Conservation (phyloP, 2,888 invertebrate species). For the Pelosia muscerda region DNA sequence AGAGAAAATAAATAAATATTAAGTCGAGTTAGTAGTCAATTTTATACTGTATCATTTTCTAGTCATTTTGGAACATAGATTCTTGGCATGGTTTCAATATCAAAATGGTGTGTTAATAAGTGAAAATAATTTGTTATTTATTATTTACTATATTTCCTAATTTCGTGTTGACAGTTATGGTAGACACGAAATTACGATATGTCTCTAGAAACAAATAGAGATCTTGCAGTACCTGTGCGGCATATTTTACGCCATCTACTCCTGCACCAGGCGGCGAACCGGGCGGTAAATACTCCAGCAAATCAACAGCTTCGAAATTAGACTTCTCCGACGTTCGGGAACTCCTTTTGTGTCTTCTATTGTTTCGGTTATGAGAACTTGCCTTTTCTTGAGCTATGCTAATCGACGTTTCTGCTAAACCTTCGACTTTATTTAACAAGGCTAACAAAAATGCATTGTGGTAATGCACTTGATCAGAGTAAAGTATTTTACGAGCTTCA, state of each 20-base stretch:
- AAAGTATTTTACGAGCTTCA: slow-evolving; percentile 91
- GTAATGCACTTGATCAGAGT: slow-evolving; percentile 91
- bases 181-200: not conserved
- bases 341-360: slow-evolving; percentile 83
- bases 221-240: slow-evolving; percentile 70
- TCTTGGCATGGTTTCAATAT: too few relatives aligned
- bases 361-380: slow-evolving; percentile 76
- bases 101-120: too few relatives aligned
- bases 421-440: slow-evolving; percentile 91
- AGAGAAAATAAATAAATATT: not conserved
- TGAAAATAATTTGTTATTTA: too few relatives aligned
- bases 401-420: slow-evolving; percentile 78
- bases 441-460: slow-evolving; percentile 95
- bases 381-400: slow-evolving; percentile 79
- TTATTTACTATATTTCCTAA: too few relatives aligned
- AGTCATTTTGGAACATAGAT: too few relatives aligned
- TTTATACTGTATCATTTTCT: too few relatives aligned
- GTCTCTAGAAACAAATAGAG: not conserved
- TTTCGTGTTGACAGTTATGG: too few relatives aligned
- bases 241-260: slow-evolving; percentile 83
- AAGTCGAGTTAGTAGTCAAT: not conserved
- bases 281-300: slow-evolving; percentile 87
- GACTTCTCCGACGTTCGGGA: slow-evolving; percentile 86
- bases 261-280: slow-evolving; percentile 85
- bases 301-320: slow-evolving; percentile 88